Base-by-base conservation (phyloP, 2,113 vertebrate genomes). In the Tauraco erythrolophus region DNA sequence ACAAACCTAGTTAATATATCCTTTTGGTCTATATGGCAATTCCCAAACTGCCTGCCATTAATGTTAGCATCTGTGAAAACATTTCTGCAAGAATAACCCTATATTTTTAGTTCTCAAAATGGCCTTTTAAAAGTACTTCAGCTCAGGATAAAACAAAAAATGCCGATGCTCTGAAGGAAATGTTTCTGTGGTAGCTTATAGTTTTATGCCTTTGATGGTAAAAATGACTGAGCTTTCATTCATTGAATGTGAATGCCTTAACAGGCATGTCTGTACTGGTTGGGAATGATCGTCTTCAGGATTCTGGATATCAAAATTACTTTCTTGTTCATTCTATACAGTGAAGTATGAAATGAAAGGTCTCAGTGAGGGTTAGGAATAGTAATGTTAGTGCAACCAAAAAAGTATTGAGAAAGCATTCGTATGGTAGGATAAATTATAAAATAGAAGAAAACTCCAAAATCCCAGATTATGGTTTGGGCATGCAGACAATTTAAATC, bases 261-360 rank as follows among this genome's bases (percentile, higher is more conserved):
- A 58, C 65, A 79, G 80, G 78, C 95, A n/a, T 94, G 90, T 84
- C 84, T 89, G 54, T 88, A 86, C 97, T 95, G 33, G 89, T 91
- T 78, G 61, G 61, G 43, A 92, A 87, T 89, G 65, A 84, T 79
- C 6, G 1, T 80, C 94, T 96, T 80, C 92, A 92, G 35, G 71
- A 70, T 90, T 83, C 46, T 53, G 30, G 31, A n/a, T 86, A 74
- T 48, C 51, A 68, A 68, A 91, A 74, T 71, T 6, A 74, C 50
- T 97, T 96, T 70, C 51, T 66, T 84, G 22, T 39, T 93, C n/a
- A 39, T 88, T 95, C 92, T 39, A 11, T 91, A 87, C 85, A 50
- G 27, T 84, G 66, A 81, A 84, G 19, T 41, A 31, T 51, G 35
- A 27, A 77, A 85, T 94, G 88, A 96, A 93, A 94, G 25, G 33